These are phyloP conservation scores for Chymomyza caudatula DNA, from an alignment of 2,888 invertebrate genomes.

Conservation along the genomic window DNA sequence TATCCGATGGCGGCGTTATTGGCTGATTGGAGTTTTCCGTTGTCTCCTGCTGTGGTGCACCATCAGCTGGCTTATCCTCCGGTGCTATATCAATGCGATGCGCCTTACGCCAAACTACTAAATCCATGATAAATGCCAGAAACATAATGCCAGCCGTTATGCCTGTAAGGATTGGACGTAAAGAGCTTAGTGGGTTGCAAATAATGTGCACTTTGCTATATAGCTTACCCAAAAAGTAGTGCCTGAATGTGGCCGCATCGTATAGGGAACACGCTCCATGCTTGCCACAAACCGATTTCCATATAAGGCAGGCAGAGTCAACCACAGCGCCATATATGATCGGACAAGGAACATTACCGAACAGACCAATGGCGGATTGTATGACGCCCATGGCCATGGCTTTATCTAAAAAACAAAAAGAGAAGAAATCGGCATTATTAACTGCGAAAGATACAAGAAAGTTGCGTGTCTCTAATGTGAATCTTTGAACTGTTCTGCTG, in stretches of 20 bases:
- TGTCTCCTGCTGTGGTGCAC: conserved; percentile 33
- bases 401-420: conserved; percentile 81
- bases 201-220: conserved; percentile 7
- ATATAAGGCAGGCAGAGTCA: conserved; percentile 93
- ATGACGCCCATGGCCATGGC: conserved; percentile 96
- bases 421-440: neutral
- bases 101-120: conserved; percentile 93
- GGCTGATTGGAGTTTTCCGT: conserved; percentile 70
- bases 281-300: conserved; percentile 89
- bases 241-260: conserved; percentile 89
- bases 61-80: conserved; percentile 68
- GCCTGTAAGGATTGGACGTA: conserved; percentile 79
- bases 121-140: conserved; percentile 91
- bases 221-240: conserved; percentile 88
- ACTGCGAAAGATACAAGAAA: neutral
- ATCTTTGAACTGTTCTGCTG: too few relatives aligned
- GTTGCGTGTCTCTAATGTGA: too few relatives aligned
- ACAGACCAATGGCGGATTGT: conserved; percentile 94
- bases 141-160: conserved; percentile 91
- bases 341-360: conserved; percentile 97
- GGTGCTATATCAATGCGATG: conserved; percentile 87
- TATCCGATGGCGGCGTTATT: conserved; percentile 26
- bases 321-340: conserved; percentile 95
- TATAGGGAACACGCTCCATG: conserved; percentile 93
- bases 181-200: neutral